Base-by-base conservation (phyloP, 2,113 vertebrate genomes). In the Typhlomys cinereus region DNA sequence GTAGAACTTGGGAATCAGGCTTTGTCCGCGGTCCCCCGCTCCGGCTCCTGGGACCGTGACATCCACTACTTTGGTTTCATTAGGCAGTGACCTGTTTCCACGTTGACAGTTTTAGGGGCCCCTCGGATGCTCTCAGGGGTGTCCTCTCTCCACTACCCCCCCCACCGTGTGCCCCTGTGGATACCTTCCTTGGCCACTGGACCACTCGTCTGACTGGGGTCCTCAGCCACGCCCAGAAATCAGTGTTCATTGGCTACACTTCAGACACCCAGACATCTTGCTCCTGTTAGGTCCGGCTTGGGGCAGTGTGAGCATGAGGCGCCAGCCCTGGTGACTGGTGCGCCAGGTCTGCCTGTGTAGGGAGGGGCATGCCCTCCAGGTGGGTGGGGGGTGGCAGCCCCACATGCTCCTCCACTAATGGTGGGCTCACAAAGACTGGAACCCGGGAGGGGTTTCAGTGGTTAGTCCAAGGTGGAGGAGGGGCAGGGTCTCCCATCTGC, bases 201-300 rank as follows among this genome's bases (percentile, higher is more conserved):
- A 34, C n/a, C 17, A 34, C 27, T 64, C 23, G n/a, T 31, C 13
- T 23, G 20, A n/a, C 12, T 69, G 46, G 23, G 36, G 70, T 66
- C 81, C n/a, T 44, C 80, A 0, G 0, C 9, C 14, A 54, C 66
- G 75, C 79, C 29, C 92, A 23, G n/a, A n/a, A 94, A n/a, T 21
- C 57, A 66, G 79, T 93, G 87, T 92, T 85, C 41, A n/a, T 64
- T 85, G 36, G 96, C 89, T 54, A 52, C 73, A 54, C 89, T 71
- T 31, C 66, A 88, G 88, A 92, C 5, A 4, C 9, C 12, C 2
- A 75, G 86, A 91, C 92, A 29, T 89, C 73, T 57, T 48, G 50
- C 13, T 61, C 52, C 62, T 34, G 62, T 27, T 12, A 27, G 67
- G 41, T 52, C 54, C 25, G 10, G 81, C 81, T 39, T n/a, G 48